Base-by-base conservation (phyloP, 2,797 vertebrate genomes). In the Moxostoma hubbsi region DNA sequence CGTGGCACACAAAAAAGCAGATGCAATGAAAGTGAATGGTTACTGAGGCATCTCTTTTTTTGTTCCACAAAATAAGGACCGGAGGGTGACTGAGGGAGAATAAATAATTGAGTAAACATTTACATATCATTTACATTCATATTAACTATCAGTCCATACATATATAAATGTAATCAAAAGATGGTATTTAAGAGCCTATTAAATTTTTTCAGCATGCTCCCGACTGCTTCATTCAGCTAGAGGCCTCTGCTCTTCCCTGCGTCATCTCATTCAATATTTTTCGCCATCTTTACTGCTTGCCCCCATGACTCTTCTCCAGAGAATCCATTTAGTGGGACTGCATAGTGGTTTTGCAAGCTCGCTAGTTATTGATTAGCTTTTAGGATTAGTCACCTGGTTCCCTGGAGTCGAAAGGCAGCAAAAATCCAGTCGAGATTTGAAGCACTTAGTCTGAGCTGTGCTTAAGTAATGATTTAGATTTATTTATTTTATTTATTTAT, bases 311-410 rank as follows among this genome's bases (percentile, higher is more conserved):
- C 64, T 69, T 50, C 4, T 65, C 71, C 18, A 46, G 62, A 73
- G 70, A 80, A 82, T 81, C 72, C 36, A 69, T 73, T 76, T 55
- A 75, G 47, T 9, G 12, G 6, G 45, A 50, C 55, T 57, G 62
- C 15, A 5, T 51, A 68, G 76, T 12, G 55, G 63, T 76, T 66
- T 73, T 59, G 64, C 53, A 53, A 76, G 75, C 64, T 76, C 8
- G 5, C 73, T 64, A 79, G 55, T 69, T 67, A 79, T 62, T 83
- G 79, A 85, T 85, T 85, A 65, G 66, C 81, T 46, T 75, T 69
- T 79, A 80, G 62, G 80, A 81, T 82, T 62, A 83, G 72, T 47
- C 80, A 70, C 68, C 45, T 62, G 66, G 76, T 73, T 85, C 79
- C 73, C 76, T 70, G 58, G 79, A 57, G 70, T 18, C 12, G 59